Base-by-base conservation (phyloP, 1,140 invertebrate species). In the Musca domestica region DNA sequence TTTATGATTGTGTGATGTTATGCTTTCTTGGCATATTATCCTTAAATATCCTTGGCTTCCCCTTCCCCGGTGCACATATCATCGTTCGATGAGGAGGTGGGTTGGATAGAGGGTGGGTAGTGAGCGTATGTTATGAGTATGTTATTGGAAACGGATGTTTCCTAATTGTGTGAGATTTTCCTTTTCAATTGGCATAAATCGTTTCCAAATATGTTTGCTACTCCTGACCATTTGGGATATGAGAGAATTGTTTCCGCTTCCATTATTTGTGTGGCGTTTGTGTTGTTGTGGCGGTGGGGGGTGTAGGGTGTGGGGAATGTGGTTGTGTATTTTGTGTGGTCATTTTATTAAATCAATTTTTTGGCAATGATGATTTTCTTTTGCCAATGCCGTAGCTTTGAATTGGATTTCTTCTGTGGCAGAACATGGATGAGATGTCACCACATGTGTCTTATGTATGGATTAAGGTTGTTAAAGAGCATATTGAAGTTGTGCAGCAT, bases 291-390 rank as follows among this genome's bases (percentile, higher is more conserved):
- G 27, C 9, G 9, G 27, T 4, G 3, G 27, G 27, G 27, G 27
- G 9, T 4, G 3, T 3, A 30, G 3, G 27, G 14, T 15, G 10
- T 56, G 22, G 25, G 23, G 22, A 19, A 56, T 25, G 25, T 27
- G 22, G 20, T 54, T 54, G 22, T 56, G 10, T 25, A 41, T 41
- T 56, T 56, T 25, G 52, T 6, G 52, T 56, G 52, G 52, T 56
- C 52, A 56, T 56, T 56, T 56, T 56, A 22, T 56, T 56, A 25
- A 56, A 56, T 14, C 9, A 56, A 25, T 56, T 56, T 56, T 56
- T 56, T 14, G 23, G 15, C 22, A 56, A 56, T 41, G 10, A 41
- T 41, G 34, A 41, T 41, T n/a, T 41, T 41, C 34, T 3, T 12
- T 27, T 22, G 20, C 17, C 5, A 2, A 5, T 52, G 20, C 20